Evolutionary conservation across 2,113 vertebrate species (phyloP), one percentile per base, ranked within the genome.

Genomic region (Elephas maximus): DNA sequence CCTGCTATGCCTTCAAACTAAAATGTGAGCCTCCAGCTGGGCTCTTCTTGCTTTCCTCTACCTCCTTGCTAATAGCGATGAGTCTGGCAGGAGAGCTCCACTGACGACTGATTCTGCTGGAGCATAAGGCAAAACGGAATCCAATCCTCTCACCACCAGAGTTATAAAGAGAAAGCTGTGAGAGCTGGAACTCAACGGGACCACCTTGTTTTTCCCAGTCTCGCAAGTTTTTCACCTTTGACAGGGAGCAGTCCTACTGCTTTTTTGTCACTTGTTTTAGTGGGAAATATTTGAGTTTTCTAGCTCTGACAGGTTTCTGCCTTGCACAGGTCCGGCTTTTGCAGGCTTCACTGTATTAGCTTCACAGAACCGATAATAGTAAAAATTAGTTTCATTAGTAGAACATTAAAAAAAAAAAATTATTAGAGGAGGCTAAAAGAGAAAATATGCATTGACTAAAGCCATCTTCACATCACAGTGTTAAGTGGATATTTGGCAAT

Each of bases 401-500:
- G 74, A 91, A 88, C 82, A 92, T 82, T n/a, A n/a, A n/a, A n/a
- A n/a, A n/a, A n/a, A n/a, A n/a, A n/a, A n/a, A n/a, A n/a, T n/a
- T n/a, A n/a, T n/a, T 86, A 85, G 23, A 82, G 53, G 67, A 71
- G 41, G 8, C 53, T 79, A 24, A 18, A 18, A 11, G 24, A 60
- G 69, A 91, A 73, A 90, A 67, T 53, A 51, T 60, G 30, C 23
- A 71, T 30, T 48, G 57, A 30, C 18, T 82, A 88, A 85, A 82
- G 10, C 33, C n/a, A 53, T 95, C 45, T 93, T 92, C 51, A 8
- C 17, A 82, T 91, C 71, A 74, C 21, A 63, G 21, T 11, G 41
- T n/a, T 91, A 79, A 96, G 74, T 80, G 63, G 26, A 5, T 89
- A 45, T 53, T 65, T 96, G 94, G 87, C 41, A 74, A 73, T 93